Evolutionary conservation across 1,140 invertebrate genomes (phyloP).

Genomic region (Choristoneura fumiferana): DNA sequence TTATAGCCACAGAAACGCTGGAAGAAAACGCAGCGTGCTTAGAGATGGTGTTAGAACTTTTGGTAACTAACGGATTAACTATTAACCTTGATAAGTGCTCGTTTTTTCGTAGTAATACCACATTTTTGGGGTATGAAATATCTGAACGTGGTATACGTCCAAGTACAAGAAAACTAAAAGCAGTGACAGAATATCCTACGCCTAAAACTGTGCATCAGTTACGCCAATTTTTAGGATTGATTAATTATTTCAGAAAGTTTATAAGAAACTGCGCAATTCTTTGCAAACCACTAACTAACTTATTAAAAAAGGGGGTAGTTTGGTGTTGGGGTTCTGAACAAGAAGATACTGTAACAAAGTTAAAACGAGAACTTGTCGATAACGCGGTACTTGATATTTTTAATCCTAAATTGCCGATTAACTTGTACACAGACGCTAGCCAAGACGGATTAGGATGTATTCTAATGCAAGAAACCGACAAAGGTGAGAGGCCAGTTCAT

Average conservation of each 20-base stretch:
- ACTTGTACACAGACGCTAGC: constrained; percentile 7
- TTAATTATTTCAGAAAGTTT: constrained; percentile 34
- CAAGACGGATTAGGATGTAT: constrained; percentile 15
- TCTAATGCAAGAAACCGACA: neutral
- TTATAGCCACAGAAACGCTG: constrained; percentile 26
- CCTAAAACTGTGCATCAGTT: constrained; percentile 28
- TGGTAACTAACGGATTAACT: constrained; percentile 22
- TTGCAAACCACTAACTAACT: neutral
- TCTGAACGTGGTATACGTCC: neutral
- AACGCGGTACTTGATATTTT: constrained; percentile 13
- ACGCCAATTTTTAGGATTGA: constrained; percentile 9
- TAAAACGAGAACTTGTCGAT: constrained; percentile 4
- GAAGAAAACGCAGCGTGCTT: constrained; percentile 21
- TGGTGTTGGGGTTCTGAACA: constrained; percentile 27
- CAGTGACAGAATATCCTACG: constrained; percentile 22
- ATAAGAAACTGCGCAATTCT: constrained; percentile 30
- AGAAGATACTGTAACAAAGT: neutral
- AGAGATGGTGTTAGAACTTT: constrained; percentile 1
- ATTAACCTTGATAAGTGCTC: constrained; percentile 19
- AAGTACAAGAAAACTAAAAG: neutral
- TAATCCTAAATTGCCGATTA: constrained; percentile 16
- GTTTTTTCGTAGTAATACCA: constrained; percentile 20
- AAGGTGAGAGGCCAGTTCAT: constrained; percentile 21
- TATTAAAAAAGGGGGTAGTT: constrained; percentile 29
- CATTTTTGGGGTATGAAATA: constrained; percentile 10